phyloP scores from a whole-genome alignment of 2,888 invertebrate species.

The Ametastegia equiseti region DNA sequence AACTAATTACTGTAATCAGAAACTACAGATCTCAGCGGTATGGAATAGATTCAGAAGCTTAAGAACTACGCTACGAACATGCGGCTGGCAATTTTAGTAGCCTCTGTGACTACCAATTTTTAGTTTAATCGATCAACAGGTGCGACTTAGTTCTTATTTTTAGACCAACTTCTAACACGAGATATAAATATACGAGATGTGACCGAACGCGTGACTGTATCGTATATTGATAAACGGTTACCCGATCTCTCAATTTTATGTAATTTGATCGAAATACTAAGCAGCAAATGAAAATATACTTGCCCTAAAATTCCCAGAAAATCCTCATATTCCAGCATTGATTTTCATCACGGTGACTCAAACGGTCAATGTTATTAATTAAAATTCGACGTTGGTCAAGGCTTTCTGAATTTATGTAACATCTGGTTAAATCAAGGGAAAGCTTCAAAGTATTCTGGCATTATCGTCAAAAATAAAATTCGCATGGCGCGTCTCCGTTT shows the following conservation, averaged over 20 bases:
- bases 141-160: too few species aligned
- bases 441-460: background rate
- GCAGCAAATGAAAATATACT: background rate
- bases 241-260: background rate
- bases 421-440: background rate
- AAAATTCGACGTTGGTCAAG: background rate
- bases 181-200: background rate
- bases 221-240: background rate
- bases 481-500: background rate
- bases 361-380: background rate
- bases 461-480: too few species aligned
- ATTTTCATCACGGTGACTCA: too few species aligned
- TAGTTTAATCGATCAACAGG: too few species aligned
- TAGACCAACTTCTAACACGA: too few species aligned
- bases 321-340: background rate
- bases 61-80: background rate
- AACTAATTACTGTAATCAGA: background rate
- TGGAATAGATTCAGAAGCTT: background rate
- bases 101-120: background rate
- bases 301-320: background rate
- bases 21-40: background rate
- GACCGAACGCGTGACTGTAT: background rate
- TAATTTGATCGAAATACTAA: background rate
- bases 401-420: background rate
- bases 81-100: background rate